Conservation (phyloP, 2,113 vertebrate species). For the Electrona antarctica region DNA sequence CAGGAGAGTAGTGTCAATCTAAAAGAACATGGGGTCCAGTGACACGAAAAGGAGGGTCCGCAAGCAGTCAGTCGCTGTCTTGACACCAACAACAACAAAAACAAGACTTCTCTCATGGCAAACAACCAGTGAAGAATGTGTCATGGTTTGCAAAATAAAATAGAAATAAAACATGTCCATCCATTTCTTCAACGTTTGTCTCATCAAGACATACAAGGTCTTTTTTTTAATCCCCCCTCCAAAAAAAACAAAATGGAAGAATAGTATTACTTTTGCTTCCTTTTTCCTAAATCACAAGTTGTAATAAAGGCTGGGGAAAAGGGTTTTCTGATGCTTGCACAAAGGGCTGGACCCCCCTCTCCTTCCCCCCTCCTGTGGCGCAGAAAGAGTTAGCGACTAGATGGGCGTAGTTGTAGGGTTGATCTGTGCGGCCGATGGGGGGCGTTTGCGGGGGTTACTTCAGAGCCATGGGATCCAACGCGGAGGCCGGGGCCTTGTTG, state of each 20-base stretch:
- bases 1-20: slow-evolving; percentile 45
- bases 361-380: slow-evolving; percentile 41
- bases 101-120: neutral
- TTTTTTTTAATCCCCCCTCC: neutral
- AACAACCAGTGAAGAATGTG: slow-evolving; percentile 19
- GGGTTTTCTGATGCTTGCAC: slow-evolving; percentile 36
- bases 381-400: slow-evolving; percentile 50
- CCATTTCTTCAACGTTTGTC: slow-evolving; percentile 42
- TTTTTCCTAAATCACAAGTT: slow-evolving; percentile 32
- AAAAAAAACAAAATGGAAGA: slow-evolving; percentile 39
- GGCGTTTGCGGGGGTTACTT: slow-evolving; percentile 70
- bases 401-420: slow-evolving; percentile 38
- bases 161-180: slow-evolving; percentile 28
- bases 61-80: slow-evolving; percentile 4
- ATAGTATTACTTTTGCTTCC: slow-evolving; percentile 24
- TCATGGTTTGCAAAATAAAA: slow-evolving; percentile 24
- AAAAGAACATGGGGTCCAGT: neutral
- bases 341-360: slow-evolving; percentile 30
- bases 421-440: slow-evolving; percentile 52
- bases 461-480: slow-evolving; percentile 67
- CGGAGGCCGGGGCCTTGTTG: slow-evolving; percentile 66
- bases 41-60: slow-evolving; percentile 12
- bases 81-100: neutral
- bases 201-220: slow-evolving; percentile 42
- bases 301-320: neutral